Percentiles rank a stretch among this genome's conserved stretches.
These are phyloP conservation scores for Platyscapa corneri DNA, from an alignment of 1,140 invertebrate genomes.

Conservation along the genomic window DNA sequence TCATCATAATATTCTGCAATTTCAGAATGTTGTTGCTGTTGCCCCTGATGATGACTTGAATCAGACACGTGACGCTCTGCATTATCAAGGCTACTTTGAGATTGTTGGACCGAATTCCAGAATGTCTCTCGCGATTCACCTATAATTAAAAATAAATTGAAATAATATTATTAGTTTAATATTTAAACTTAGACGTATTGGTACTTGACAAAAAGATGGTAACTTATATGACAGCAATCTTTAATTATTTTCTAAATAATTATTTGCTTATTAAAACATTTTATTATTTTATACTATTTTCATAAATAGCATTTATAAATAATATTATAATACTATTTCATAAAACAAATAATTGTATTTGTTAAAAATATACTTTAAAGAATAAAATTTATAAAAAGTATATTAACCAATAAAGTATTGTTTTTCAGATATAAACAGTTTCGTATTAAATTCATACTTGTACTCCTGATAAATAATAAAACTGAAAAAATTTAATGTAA, in stretches of 20 bases:
- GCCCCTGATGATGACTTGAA: background rate
- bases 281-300: background rate
- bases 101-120: conserved; percentile 11
- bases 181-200: background rate
- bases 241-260: too few relatives aligned
- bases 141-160: conserved; percentile 3
- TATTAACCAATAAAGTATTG: too few relatives aligned
- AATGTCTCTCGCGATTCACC: background rate
- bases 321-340: too few relatives aligned
- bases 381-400: too few relatives aligned
- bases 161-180: background rate
- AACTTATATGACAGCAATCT: background rate
- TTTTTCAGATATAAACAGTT: too few relatives aligned
- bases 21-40: conserved; percentile 20
- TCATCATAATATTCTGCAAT: conserved; percentile 44
- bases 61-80: background rate
- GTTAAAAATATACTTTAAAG: too few relatives aligned
- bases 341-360: too few relatives aligned
- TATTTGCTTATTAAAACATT: too few relatives aligned
- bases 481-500: too few relatives aligned
- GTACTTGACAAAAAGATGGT: background rate
- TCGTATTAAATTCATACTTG: too few relatives aligned
- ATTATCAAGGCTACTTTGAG: background rate
- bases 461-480: too few relatives aligned
- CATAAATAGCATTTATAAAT: background rate